Evolutionary conservation across 2,888 invertebrate species (phyloP), one percentile per base, ranked within the genome.

Genomic region (Formica aserva): DNA sequence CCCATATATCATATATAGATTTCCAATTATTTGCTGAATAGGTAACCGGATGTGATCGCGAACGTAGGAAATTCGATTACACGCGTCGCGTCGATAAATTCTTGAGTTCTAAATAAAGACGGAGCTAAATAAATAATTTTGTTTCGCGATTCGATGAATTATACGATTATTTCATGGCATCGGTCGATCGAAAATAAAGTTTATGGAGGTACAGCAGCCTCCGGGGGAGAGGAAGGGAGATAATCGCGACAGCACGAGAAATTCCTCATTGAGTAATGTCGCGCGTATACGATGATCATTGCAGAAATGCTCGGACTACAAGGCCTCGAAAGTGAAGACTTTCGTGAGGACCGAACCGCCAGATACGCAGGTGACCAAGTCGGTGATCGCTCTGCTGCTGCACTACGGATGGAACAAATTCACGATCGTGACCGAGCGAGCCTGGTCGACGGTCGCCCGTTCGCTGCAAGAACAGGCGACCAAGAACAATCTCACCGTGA

Each of bases 361-460:
- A 60, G 98, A 99, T 93, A 98, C 97, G 62, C 99, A 98, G 96
- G 98, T 99, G 87, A 98, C 98, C 84, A 98, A 99, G 95, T 99
- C 99, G 67, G 97, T 99, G 91, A 97, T 99, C 94, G 97, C 99
- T 0, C 96, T 99, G 84, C 95, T 99, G 92, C 96, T 97, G 82
- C 98, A 99, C 95, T 99, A 98, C 95, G 97, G 97, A 92, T 99
- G 99, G 99, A 97, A 97, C 91, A 98, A 98, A 94, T 99, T 99
- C 95, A 97, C 98, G 32, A 97, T 99, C 85, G 96, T 98, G 67
- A 97, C 97, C 92, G 98, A 98, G 94, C 97, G 97, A 92, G 95
- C 96, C 5, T 98, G 97, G 97, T 95, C 96, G 91, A 97, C 97
- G 1, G 98, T 99, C 32, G 98, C 98, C 0, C 95, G 97, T 89